Evolutionary conservation across 2,113 vertebrate species (phyloP).

Genomic region (Choloepus hoffmanni): DNA sequence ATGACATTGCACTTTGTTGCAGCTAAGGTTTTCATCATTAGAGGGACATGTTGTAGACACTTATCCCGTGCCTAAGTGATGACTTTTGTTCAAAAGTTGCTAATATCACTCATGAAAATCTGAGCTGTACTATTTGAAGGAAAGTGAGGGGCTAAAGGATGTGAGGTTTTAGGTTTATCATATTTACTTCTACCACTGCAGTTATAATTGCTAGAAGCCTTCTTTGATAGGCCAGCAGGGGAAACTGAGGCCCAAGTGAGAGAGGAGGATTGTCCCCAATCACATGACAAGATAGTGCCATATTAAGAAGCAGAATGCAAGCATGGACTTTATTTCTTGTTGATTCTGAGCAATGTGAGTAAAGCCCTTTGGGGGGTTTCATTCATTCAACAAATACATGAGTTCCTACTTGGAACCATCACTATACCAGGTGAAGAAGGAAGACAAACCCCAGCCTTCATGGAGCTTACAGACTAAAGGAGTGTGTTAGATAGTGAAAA

Average conservation of each 20-base stretch:
- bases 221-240: background rate
- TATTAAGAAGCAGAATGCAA: background rate
- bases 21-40: conserved; percentile 38
- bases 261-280: background rate
- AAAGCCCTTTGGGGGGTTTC: background rate
- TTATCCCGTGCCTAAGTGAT: background rate
- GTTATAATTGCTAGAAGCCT: background rate
- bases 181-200: background rate
- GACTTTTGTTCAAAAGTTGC: conserved; percentile 16
- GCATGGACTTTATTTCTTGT: background rate
- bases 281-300: background rate
- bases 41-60: background rate
- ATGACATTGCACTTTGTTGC: background rate
- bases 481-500: background rate
- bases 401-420: background rate
- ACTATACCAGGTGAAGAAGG: background rate
- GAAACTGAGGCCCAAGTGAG: background rate
- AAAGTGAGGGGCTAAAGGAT: background rate
- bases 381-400: background rate
- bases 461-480: background rate
- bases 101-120: background rate
- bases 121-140: background rate
- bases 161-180: background rate
- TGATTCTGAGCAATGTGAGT: background rate
- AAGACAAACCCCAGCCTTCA: background rate